These are phyloP conservation scores for Xenus cinereus DNA, from an alignment of 2,113 vertebrate species.

Conservation along the genomic window DNA sequence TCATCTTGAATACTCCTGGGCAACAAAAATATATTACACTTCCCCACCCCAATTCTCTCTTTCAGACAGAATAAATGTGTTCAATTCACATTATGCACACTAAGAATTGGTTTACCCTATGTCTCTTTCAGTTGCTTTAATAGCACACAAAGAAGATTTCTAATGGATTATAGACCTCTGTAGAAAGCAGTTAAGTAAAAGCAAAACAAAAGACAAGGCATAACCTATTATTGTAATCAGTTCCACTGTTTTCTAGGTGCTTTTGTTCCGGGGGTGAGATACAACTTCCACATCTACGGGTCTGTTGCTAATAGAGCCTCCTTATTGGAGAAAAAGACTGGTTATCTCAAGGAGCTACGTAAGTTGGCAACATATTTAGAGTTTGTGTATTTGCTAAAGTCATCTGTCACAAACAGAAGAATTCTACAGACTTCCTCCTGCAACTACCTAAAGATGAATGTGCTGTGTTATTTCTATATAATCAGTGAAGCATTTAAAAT, in stretches of 20 bases:
- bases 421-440: background rate
- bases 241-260: constrained; percentile 25
- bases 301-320: background rate
- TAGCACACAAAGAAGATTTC: background rate
- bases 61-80: background rate
- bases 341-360: constrained; percentile 65
- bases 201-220: background rate
- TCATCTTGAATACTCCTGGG: background rate
- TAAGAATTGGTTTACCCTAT: background rate
- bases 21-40: background rate
- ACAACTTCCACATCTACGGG: constrained; percentile 60
- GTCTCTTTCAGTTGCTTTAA: background rate
- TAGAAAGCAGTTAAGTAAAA: background rate
- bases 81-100: background rate
- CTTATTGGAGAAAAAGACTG: constrained; percentile 56
- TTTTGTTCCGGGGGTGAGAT: constrained; percentile 58
- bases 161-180: background rate
- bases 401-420: background rate
- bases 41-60: accelerated
- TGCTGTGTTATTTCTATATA: background rate
- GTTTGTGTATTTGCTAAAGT: background rate
- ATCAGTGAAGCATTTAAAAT: background rate
- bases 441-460: background rate
- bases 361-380: background rate
- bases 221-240: background rate